Evolutionary conservation across 1,140 invertebrate species (phyloP).

Genomic region (Lepidurus arcticus): DNA sequence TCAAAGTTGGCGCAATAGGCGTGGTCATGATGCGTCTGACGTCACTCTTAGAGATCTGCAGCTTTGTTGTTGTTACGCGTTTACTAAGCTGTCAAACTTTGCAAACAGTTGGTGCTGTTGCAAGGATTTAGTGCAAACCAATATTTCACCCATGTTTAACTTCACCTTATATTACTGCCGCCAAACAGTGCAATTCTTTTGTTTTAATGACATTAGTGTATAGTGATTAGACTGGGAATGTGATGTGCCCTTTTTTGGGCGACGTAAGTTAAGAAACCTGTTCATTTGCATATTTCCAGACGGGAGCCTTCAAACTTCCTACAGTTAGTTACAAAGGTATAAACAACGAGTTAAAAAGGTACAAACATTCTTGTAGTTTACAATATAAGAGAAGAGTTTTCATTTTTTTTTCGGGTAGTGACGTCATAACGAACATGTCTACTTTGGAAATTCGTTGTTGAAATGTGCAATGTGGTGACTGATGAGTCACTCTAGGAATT

Average conservation of each 20-base stretch:
- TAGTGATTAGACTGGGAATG: background rate
- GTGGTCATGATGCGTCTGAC: background rate
- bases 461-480: no score
- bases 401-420: no score
- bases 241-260: slow-evolving; percentile 21
- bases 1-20: slow-evolving; percentile 9
- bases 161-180: background rate
- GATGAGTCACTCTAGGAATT: no score
- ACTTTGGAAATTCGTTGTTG: no score
- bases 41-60: background rate
- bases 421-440: no score
- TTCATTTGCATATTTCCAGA: background rate
- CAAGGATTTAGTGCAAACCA: background rate
- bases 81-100: slow-evolving; percentile 2
- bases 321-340: no score
- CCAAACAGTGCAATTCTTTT: background rate
- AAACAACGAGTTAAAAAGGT: no score
- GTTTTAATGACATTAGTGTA: background rate
- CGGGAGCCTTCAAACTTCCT: background rate
- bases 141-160: background rate
- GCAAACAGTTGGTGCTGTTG: slow-evolving; percentile 1
- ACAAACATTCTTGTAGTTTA: no score
- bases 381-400: no score
- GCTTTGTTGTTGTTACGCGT: slow-evolving; percentile 4
- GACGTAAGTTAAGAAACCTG: background rate